Conservation (phyloP, 92 coral and sea anemone species). For the Chrysogorgia sp. region DNA sequence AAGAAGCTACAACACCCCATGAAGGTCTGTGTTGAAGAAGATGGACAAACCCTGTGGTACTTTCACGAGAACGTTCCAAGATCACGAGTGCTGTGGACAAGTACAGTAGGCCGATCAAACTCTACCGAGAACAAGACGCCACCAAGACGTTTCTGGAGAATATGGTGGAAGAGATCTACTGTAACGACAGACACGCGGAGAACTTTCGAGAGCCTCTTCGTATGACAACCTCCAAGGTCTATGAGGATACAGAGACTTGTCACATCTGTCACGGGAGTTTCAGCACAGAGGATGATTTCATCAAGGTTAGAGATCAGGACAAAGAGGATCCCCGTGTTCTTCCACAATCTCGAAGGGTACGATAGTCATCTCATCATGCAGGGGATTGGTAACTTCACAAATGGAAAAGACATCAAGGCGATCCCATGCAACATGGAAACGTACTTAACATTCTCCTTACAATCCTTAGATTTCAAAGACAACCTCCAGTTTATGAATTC, state of each 20-base stretch:
- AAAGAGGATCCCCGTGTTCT: constrained; percentile 37
- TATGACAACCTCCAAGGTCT: neutral
- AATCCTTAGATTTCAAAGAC: neutral
- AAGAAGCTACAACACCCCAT: neutral
- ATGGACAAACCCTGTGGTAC: neutral
- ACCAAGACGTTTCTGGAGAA: neutral
- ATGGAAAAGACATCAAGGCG: neutral
- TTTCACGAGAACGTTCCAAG: neutral
- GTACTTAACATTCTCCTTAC: neutral
- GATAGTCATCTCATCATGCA: too few species aligned
- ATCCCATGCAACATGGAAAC: neutral
- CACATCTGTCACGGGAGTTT: constrained; percentile 17
- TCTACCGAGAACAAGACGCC: neutral
- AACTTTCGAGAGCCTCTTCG: neutral
- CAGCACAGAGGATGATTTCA: neutral
- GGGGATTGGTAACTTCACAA: constrained; percentile 20
- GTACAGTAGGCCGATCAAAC: neutral
- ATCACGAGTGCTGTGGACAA: constrained; percentile 14
- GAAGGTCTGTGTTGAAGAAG: neutral
- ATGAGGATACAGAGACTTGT: neutral
- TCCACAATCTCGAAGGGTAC: constrained; percentile 45
- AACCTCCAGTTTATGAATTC: neutral
- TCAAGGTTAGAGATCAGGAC: constrained; percentile 25
- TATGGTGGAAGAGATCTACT: neutral
- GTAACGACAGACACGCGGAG: neutral